Base-by-base conservation (phyloP, 2,113 vertebrate species). In the Nothobranchius furzeri region DNA sequence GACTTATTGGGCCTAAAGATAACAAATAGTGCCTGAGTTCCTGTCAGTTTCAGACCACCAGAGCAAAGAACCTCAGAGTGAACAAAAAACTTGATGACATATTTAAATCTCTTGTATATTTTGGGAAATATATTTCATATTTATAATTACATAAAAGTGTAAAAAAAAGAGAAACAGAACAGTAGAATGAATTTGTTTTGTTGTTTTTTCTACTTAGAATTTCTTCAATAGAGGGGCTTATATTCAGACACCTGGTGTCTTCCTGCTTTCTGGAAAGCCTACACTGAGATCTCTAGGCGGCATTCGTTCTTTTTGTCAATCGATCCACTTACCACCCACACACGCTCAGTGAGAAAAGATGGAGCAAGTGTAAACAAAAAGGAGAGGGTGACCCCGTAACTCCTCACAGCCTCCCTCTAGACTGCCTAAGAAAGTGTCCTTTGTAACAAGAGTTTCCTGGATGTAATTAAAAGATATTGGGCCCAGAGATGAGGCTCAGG, bases 1-100 rank as follows among this genome's bases (percentile, higher is more conserved):
- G 94, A 88, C 94, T 94, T 95, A 95, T 95, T 95, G 85, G 91
- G 90, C 87, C 93, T 93, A 96, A 96, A 95, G 94, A 98, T 94
- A 98, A 97, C 95, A 98, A 96, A 96, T 92, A 95, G 92, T 78
- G 75, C 90, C 91, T 90, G 89, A 93, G 90, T 92, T 94, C 92
- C 93, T 93, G 92, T 93, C 89, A 87, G 93, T 87, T 88, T 89
- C 80, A 89, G 95, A 97, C 96, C 95, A 95, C 95, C 95, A 13
- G 90, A 89, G 92, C 86, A 92, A 93, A 89, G 91, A 83, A 71
- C 68, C 60, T 59, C 37, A 64, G 61, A 40, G 61, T 36, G 70
- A 49, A 82, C 74, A 78, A 77, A 74, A 72, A 70, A 48, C 70
- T 64, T 46, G 70, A 72, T 77, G 79, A 83, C 65, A 72, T 58